Evolutionary conservation across 2,113 vertebrate species (phyloP), one percentile per base, ranked within the genome.

Genomic region (Triplophysa dalaica): DNA sequence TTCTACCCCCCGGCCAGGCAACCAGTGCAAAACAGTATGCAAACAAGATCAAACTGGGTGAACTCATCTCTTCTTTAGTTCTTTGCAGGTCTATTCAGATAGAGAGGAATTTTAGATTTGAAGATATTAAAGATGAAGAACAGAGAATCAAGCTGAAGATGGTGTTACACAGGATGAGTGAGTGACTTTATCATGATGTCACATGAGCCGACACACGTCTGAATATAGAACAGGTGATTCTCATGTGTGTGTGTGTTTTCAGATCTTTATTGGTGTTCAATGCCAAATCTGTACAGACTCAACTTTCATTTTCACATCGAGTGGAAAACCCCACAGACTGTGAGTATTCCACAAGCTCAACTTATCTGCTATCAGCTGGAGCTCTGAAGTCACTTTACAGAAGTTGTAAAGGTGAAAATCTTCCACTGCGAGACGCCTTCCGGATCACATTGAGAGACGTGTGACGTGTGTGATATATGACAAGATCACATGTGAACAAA

Each of bases 371-470:
- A 56, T 56, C 52, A 56, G 6, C 52, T 56, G 52, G 5, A 50
- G 48, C 12, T 13, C 13, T 50, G 9, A 50, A 50, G 13, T 50
- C 13, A 50, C 48, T 45, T 21, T 45, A 19, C 21, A 67, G 65
- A 67, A 67, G 65, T 67, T 13, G 2, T 68, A 68, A 68, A 68
- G 65, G 65, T 68, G 65, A 68, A 12, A 48, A 68, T 68, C 65
- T 68, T 68, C 65, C 65, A n/a, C 2, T 54, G 52, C 14, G 0
- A 58, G 19, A 58, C 8, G 17, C 19, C n/a, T 58, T 21, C 54
- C 54, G 1, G 17, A 19, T 58, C 54, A 58, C 19, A 58, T 21
- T 21, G 54, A 21, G 54, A 58, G 19, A 9, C n/a, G 5, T 56
- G 54, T 56, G 54, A 56, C 48, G 50, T 52, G 4, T 56, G 54